A percentile compares a stretch with the other conserved stretches of the same genome.
Conservation (phyloP, 2,888 invertebrate genomes). For the Bhutanitis thaidina region DNA sequence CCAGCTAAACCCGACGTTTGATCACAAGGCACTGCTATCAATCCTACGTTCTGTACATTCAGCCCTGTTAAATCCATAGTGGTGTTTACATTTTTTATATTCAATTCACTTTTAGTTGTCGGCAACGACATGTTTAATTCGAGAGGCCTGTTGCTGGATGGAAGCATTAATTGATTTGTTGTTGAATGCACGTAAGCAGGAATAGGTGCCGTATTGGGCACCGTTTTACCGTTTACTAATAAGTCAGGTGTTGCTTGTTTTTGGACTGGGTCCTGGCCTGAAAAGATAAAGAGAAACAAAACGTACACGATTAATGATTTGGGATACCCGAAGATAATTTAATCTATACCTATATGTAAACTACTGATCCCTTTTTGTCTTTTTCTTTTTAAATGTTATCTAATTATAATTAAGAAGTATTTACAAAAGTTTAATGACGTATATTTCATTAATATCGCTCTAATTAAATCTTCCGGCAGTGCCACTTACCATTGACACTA, state of each 20-base stretch:
- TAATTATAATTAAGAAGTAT: too few relatives aligned
- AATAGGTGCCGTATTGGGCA: conserved; percentile 6
- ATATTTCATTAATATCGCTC: too few relatives aligned
- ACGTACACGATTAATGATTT: background rate
- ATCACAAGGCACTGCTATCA: background rate
- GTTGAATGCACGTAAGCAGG: conserved; percentile 19
- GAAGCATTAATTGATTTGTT: conserved; percentile 32
- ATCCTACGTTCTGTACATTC: background rate
- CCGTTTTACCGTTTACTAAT: conserved; percentile 51
- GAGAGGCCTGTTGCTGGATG: background rate
- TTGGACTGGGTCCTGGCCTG: conserved; percentile 37
- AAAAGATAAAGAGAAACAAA: background rate
- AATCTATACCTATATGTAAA: too few relatives aligned
- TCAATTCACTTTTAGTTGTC: conserved; percentile 2
- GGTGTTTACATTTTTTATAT: background rate
- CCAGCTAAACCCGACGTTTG: background rate
- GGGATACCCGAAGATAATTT: too few relatives aligned
- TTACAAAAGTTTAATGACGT: too few relatives aligned
- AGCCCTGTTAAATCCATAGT: background rate
- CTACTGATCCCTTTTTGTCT: too few relatives aligned
- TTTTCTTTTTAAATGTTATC: too few relatives aligned
- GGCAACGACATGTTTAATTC: background rate
- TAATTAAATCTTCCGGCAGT: too few relatives aligned
- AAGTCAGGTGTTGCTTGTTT: conserved; percentile 63
- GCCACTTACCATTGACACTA: conserved; percentile 34